phyloP scores from a whole-genome alignment of 2,797 vertebrate genomes.

The Micromesistius poutassou region DNA sequence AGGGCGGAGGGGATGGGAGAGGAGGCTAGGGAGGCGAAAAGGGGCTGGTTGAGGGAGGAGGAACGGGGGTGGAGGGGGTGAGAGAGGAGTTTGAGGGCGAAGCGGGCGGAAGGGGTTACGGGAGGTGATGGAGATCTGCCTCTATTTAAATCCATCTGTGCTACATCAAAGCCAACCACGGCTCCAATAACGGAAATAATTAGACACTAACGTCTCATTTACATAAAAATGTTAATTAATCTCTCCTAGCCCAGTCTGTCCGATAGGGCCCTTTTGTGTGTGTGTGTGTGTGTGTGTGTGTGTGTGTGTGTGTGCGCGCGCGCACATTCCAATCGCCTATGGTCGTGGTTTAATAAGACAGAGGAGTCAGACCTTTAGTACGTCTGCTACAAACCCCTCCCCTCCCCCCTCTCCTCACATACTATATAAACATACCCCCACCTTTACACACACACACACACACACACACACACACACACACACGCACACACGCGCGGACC shows the following conservation, averaged over 20 bases:
- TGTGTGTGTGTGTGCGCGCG: conserved; percentile 8
- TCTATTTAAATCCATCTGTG: conserved; percentile 98
- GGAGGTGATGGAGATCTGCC: conserved; percentile 94
- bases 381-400: too few relatives aligned
- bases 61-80: too few relatives aligned
- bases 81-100: conserved; percentile 30
- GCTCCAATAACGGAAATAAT: conserved; percentile 78
- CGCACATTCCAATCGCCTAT: not conserved
- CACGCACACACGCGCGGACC: not conserved
- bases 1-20: too few relatives aligned
- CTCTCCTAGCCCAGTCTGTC: conserved; percentile 75
- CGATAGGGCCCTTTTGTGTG: conserved; percentile 15
- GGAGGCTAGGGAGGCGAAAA: too few relatives aligned
- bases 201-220: conserved; percentile 89
- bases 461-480: not conserved
- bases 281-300: conserved; percentile 9
- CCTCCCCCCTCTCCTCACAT: too few relatives aligned
- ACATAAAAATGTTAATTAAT: conserved; percentile 99
- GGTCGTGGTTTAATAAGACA: not conserved
- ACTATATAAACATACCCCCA: not conserved
- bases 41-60: too few relatives aligned
- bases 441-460: not conserved
- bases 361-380: not conserved
- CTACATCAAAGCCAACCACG: conserved; percentile 92
- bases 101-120: conserved; percentile 83